Base-by-base conservation (phyloP, 1,140 invertebrate species). In the Cotesia chilonis region DNA sequence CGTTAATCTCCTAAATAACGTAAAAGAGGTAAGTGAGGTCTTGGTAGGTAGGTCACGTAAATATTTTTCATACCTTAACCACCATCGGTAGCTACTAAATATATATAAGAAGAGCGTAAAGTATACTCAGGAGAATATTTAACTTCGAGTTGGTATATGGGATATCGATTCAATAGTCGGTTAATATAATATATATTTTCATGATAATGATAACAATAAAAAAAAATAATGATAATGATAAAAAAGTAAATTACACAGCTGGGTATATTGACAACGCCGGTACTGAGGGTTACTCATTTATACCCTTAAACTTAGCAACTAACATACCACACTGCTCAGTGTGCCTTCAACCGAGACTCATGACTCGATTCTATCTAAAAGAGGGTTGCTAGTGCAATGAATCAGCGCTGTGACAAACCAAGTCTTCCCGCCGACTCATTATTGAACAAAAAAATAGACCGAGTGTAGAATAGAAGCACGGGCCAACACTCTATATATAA, bases 151-250 rank as follows among this genome's bases (percentile, higher is more conserved):
- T 2, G 28, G 28, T 28, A 28, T 28, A 28, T 14, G 47, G 63
- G 28, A 38, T 75, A 75, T 75, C 74, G 74, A 75, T 73, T 75
- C 63, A 57, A 73, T 61, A 67, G 14, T 67, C 55, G 64, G 61
- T 68, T 72, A 73, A 73, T 73, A 71, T 75, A 75, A 71, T 71
- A 73, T 73, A 71, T 75, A 75, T 73, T 71, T 57, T 61, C 63
- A 73, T 73, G 73, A 75, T 73, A 75, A 75, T 41, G 9, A 41
- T 41, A 41, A 41, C 4, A 4, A 41, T 41, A 41, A 41, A 47
- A 2, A 47, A 47, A 6, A 47, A 47, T 47, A 47, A 47, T 47
- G 10, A 47, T 47, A 10, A 47, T 47, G 10, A 47, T 47, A 47
- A 47, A 47, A 47, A 47, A 47, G 7, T 47, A 47, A 47, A 47